Percentiles rank a stretch among this genome's conserved stretches.
Conservation (phyloP, 2,888 invertebrate genomes). For the Leptarthrus brevirostris region DNA sequence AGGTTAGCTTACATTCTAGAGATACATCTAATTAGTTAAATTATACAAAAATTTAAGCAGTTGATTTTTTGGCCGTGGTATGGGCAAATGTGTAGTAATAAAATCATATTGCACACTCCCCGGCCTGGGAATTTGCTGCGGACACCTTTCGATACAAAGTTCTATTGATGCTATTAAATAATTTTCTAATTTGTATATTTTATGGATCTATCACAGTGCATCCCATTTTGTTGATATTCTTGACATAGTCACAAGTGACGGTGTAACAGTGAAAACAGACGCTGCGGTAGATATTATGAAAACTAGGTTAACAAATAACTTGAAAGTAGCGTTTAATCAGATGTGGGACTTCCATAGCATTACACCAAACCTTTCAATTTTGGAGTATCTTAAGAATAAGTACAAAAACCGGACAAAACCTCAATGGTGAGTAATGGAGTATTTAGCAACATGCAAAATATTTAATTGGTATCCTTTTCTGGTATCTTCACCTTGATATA, state of each 20-base stretch:
- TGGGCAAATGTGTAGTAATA: conserved; percentile 58
- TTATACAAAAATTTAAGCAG: no score
- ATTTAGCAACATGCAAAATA: no score
- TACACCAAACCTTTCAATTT: conserved; percentile 55
- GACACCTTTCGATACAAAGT: conserved; percentile 48
- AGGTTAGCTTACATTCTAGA: conserved; percentile 58
- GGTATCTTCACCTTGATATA: neutral
- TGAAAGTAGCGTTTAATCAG: conserved; percentile 54
- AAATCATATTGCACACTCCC: conserved; percentile 61
- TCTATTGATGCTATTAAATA: neutral
- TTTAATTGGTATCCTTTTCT: no score
- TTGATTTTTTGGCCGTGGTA: conserved; percentile 59
- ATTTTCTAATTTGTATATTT: conserved; percentile 38
- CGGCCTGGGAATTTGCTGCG: conserved; percentile 60
- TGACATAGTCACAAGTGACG: conserved; percentile 46
- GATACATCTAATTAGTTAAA: no score
- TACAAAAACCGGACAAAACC: conserved; percentile 55
- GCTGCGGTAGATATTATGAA: conserved; percentile 54
- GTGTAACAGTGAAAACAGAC: conserved; percentile 54
- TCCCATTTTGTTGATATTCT: conserved; percentile 17
- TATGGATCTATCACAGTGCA: conserved; percentile 4
- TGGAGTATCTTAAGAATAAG: conserved; percentile 58
- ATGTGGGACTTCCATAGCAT: conserved; percentile 57
- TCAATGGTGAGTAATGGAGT: conserved; percentile 58
- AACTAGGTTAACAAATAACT: conserved; percentile 53